Evolutionary conservation across 1,140 invertebrate species (phyloP).

Genomic region (Lethocerus indicus): DNA sequence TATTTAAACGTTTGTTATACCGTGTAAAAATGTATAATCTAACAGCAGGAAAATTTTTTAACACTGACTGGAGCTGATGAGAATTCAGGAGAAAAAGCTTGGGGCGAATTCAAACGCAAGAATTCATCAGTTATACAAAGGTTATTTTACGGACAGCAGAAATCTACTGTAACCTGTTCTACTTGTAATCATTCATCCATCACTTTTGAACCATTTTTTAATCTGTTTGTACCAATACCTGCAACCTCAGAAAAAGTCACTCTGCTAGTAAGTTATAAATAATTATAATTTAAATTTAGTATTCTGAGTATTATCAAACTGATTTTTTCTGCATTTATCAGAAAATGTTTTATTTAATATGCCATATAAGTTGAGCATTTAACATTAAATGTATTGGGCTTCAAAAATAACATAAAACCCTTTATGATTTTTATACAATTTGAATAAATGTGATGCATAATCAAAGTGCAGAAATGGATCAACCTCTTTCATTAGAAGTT

Average conservation of each 20-base stretch:
- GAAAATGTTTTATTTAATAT: no score
- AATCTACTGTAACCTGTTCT: conserved; percentile 63
- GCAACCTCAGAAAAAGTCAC: conserved; percentile 35
- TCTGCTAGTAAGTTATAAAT: conserved; percentile 37
- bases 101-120: conserved; percentile 50
- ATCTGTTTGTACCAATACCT: conserved; percentile 68
- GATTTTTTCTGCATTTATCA: no score
- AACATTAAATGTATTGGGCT: no score
- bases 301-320: background rate
- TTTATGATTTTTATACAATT: no score
- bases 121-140: conserved; percentile 64
- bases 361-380: no score
- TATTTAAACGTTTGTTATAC: background rate
- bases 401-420: no score
- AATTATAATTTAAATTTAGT: background rate
- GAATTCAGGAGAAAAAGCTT: conserved; percentile 44
- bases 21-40: background rate
- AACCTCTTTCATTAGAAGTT: no score
- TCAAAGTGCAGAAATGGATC: no score
- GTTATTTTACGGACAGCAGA: conserved; percentile 77
- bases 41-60: no score
- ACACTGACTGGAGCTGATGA: conserved; percentile 23
- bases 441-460: no score
- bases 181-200: conserved; percentile 57
- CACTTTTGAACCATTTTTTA: conserved; percentile 81